Conservation (phyloP, 2,888 invertebrate genomes). For the Eugnorisma glareosa region DNA sequence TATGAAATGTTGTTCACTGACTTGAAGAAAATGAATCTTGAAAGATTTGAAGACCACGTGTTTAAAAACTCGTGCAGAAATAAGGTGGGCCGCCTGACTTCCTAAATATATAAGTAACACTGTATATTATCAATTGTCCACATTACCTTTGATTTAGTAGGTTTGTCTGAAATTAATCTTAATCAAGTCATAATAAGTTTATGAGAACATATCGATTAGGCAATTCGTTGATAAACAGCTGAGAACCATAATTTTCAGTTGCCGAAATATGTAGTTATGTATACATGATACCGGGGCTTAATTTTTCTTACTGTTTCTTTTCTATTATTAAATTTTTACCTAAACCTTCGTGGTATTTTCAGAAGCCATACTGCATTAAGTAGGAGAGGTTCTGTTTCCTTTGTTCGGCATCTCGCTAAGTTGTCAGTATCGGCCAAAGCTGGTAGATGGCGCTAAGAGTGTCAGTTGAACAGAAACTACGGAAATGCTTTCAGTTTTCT, state of each 20-base stretch:
- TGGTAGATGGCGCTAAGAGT: constrained; percentile 46
- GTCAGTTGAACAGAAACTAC: neutral
- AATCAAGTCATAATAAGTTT: neutral
- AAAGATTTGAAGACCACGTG: constrained; percentile 9
- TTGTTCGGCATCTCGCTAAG: constrained; percentile 27
- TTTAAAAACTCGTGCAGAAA: neutral
- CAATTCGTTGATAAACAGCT: neutral
- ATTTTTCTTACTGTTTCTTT: neutral
- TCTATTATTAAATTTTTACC: neutral
- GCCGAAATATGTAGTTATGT: too few species aligned
- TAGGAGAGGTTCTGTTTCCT: neutral
- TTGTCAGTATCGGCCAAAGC: constrained; percentile 23
- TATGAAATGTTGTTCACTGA: constrained; percentile 2
- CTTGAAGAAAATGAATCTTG: neutral
- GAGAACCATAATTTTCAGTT: neutral
- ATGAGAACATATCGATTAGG: too few species aligned
- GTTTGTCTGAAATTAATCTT: neutral
- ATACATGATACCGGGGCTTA: too few species aligned
- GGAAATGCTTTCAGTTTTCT: neutral
- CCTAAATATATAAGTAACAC: neutral
- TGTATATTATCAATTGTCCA: neutral
- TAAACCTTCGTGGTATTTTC: constrained; percentile 5
- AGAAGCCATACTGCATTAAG: constrained; percentile 21
- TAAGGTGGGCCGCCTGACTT: neutral
- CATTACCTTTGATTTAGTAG: neutral